Evolutionary conservation across 2,797 vertebrate species (phyloP).

Genomic region (Melanotaenia boesemani): DNA sequence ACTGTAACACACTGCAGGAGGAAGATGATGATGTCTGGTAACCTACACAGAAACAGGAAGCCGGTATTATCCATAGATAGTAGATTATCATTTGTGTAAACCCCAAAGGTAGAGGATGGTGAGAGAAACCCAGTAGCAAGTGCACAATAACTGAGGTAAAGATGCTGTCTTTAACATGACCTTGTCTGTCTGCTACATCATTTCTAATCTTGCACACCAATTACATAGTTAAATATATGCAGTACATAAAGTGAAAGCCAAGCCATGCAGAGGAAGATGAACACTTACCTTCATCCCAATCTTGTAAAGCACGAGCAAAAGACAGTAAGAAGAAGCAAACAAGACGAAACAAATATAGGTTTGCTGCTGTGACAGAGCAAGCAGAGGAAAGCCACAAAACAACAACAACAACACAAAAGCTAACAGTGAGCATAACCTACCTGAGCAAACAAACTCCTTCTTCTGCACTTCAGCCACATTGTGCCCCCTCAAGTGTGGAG

Average conservation of each 20-base stretch:
- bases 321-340: slow-evolving; percentile 58
- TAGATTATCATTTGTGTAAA: slow-evolving; percentile 23
- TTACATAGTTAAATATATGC: slow-evolving; percentile 4
- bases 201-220: slow-evolving; percentile 3
- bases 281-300: slow-evolving; percentile 94
- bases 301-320: slow-evolving; percentile 84
- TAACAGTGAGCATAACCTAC: slow-evolving; percentile 75
- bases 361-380: slow-evolving; percentile 32
- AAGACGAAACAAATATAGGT: slow-evolving; percentile 49
- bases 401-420: background rate
- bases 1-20: slow-evolving; percentile 96
- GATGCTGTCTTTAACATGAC: slow-evolving; percentile 10
- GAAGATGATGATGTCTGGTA: slow-evolving; percentile 90
- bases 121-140: slow-evolving; percentile 14
- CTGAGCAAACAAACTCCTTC: slow-evolving; percentile 94
- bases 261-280: slow-evolving; percentile 39
- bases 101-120: background rate
- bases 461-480: slow-evolving; percentile 98
- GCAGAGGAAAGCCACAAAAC: slow-evolving; percentile 1
- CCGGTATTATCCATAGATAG: slow-evolving; percentile 35
- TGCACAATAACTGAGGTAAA: slow-evolving; percentile 5
- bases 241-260: slow-evolving; percentile 16
- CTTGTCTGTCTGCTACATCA: slow-evolving; percentile 8
- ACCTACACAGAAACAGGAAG: slow-evolving; percentile 80
- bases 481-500: slow-evolving; percentile 92